Conservation (phyloP, 2,888 invertebrate genomes). For the Charanyca ferruginea region DNA sequence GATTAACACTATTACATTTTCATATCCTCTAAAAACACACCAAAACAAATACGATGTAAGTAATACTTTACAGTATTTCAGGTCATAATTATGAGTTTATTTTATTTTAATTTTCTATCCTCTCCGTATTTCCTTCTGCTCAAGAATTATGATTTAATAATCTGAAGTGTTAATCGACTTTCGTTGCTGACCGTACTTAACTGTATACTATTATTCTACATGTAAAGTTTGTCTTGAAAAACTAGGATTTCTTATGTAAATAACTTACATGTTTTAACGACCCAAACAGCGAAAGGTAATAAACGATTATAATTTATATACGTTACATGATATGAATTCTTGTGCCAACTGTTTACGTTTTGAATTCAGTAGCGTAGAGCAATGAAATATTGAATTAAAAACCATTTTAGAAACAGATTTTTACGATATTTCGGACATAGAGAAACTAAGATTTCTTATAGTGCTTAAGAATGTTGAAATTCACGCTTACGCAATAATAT, state of each 20-base stretch:
- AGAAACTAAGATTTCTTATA: not conserved
- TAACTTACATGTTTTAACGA: constrained; percentile 25
- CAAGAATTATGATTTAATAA: too few species aligned
- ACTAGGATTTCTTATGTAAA: constrained; percentile 23
- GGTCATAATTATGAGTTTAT: too few species aligned
- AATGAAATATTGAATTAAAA: constrained; percentile 23
- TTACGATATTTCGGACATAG: not conserved
- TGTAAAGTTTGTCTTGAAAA: constrained; percentile 11
- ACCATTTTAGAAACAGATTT: not conserved
- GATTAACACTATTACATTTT: too few species aligned
- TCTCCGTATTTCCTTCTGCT: too few species aligned
- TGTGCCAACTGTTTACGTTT: constrained; percentile 21
- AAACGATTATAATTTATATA: constrained; percentile 31
- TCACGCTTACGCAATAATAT: not conserved
- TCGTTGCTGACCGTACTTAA: too few species aligned
- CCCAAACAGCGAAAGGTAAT: constrained; percentile 27
- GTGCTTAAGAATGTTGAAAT: not conserved
- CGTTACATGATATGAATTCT: constrained; percentile 19
- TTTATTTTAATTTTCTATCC: too few species aligned
- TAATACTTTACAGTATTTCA: too few species aligned
- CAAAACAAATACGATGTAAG: too few species aligned
- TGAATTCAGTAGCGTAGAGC: constrained; percentile 16
- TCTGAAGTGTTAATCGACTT: too few species aligned
- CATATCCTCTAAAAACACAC: too few species aligned
- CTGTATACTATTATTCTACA: constrained; percentile 20